phyloP scores from a whole-genome alignment of 2,113 vertebrate genomes.

The Balaenoptera acutorostrata region DNA sequence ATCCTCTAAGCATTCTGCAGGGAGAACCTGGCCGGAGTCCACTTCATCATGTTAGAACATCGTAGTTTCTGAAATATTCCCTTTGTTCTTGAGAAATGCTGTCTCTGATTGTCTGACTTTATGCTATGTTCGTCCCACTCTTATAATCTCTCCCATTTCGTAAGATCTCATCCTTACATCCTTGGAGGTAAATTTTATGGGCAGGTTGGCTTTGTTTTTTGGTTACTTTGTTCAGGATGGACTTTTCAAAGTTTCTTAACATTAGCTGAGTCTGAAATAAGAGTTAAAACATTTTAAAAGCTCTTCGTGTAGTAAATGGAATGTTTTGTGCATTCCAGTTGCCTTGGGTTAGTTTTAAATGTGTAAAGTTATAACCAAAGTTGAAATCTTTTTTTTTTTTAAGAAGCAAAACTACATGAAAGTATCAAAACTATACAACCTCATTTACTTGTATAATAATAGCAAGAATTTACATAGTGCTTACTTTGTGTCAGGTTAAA shows the following conservation, averaged over 20 bases:
- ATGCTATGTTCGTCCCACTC: background rate
- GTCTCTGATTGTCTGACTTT: background rate
- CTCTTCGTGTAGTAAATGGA: background rate
- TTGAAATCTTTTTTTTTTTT: background rate
- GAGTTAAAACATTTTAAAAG: background rate
- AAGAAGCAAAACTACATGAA: background rate
- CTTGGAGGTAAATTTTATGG: constrained; percentile 54
- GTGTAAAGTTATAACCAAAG: background rate
- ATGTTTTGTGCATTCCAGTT: background rate
- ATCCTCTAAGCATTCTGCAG: background rate
- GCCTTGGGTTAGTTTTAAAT: constrained; percentile 19
- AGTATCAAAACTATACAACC: background rate
- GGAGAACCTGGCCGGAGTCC: background rate
- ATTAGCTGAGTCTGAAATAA: constrained; percentile 35
- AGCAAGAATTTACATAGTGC: background rate
- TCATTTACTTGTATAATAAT: background rate
- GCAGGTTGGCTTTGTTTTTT: constrained; percentile 40
- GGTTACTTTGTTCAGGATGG: background rate
- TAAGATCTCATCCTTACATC: constrained; percentile 51
- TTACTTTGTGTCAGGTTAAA: background rate
- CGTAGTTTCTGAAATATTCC: background rate
- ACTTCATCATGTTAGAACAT: background rate
- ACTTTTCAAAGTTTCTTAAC: background rate
- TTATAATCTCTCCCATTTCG: constrained; percentile 55
- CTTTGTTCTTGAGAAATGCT: background rate